These are phyloP conservation scores for Caenorhabditis latens DNA, from an alignment of 1,140 invertebrate genomes.

Conservation along the genomic window DNA sequence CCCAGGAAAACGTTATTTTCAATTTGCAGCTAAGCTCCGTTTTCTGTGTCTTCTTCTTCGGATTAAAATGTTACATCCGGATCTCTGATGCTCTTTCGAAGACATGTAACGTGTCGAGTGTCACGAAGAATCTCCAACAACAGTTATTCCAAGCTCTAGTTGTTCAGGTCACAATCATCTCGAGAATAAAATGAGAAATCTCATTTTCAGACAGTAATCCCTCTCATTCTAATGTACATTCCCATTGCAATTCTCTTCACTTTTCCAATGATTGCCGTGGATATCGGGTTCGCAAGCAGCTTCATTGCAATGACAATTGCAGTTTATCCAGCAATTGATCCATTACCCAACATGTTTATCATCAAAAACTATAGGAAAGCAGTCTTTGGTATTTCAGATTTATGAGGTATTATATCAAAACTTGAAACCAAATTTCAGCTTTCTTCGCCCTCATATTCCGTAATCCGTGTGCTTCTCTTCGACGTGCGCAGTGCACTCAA, in stretches of 20 bases:
- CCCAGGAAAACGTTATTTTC: neutral
- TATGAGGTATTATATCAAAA: neutral
- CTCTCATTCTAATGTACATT: slow-evolving; percentile 7
- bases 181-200: no score
- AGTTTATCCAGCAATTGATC: slow-evolving; percentile 25
- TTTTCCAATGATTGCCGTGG: slow-evolving; percentile 29
- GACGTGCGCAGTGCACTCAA: slow-evolving; percentile 15
- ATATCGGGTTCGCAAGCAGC: slow-evolving; percentile 26
- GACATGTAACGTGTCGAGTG: slow-evolving; percentile 9
- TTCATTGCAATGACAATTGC: slow-evolving; percentile 45
- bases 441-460: neutral
- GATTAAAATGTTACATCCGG: neutral
- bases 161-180: neutral
- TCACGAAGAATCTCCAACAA: slow-evolving; percentile 1
- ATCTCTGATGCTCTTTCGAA: neutral
- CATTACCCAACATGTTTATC: slow-evolving; percentile 19
- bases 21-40: neutral
- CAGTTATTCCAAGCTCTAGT: slow-evolving; percentile 26
- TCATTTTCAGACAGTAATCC: neutral
- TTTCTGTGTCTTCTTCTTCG: slow-evolving; percentile 28
- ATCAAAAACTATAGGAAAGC: slow-evolving; percentile 35
- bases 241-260: slow-evolving; percentile 30
- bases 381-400: neutral
- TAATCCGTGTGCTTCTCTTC: slow-evolving; percentile 9
- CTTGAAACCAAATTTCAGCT: neutral